A percentile compares a stretch with the other conserved stretches of the same genome.
These are phyloP conservation scores for Xestia rhomboidea DNA, from an alignment of 2,888 invertebrate genomes.

Conservation along the genomic window DNA sequence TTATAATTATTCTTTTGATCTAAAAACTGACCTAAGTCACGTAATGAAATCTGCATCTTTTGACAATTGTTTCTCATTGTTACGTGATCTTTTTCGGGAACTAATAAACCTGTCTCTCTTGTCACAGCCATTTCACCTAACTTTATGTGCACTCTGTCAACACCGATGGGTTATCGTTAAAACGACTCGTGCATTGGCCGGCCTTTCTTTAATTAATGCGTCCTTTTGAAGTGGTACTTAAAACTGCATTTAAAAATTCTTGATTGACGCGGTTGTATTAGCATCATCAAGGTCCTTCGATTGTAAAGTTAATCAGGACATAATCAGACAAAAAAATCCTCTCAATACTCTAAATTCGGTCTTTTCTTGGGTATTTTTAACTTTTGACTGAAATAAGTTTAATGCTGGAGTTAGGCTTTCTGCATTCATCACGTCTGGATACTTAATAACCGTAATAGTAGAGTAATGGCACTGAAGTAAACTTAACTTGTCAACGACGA, in stretches of 20 bases:
- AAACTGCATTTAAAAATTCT: not conserved
- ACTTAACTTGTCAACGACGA: not conserved
- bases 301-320: slow-evolving; percentile 1
- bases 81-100: slow-evolving; percentile 20
- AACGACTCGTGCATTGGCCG: slow-evolving; percentile 30
- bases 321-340: not conserved
- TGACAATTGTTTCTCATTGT: slow-evolving; percentile 43
- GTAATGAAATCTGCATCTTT: slow-evolving; percentile 22
- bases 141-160: slow-evolving; percentile 33
- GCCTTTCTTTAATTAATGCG: slow-evolving; percentile 4
- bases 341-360: no score
- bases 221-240: slow-evolving; percentile 21
- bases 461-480: not conserved
- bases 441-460: not conserved
- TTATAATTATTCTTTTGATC: slow-evolving; percentile 52
- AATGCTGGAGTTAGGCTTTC: not conserved
- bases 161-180: slow-evolving; percentile 36
- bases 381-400: not conserved
- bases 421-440: not conserved
- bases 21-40: slow-evolving; percentile 63
- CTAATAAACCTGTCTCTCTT: slow-evolving; percentile 37
- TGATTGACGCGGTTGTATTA: not conserved
- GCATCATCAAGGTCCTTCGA: not conserved
- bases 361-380: not conserved
- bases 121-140: slow-evolving; percentile 31